A percentile compares a stretch with the other conserved stretches of the same genome.
Conservation (phyloP, 2,113 vertebrate genomes). For the Axis porcinus region DNA sequence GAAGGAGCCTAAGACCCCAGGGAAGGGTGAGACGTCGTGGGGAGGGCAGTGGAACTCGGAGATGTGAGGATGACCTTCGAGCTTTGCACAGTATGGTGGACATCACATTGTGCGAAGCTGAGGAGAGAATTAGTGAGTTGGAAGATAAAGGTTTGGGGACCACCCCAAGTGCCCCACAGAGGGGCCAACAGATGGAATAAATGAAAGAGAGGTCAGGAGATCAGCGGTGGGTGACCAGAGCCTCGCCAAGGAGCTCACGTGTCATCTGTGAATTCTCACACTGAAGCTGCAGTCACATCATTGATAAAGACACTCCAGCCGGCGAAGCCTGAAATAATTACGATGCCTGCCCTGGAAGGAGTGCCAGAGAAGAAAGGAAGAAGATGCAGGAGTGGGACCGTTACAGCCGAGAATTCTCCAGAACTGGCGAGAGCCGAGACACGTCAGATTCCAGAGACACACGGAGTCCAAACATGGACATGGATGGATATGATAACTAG, state of each 20-base stretch:
- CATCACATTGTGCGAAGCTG: not conserved
- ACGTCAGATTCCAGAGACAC: not conserved
- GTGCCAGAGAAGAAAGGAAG: not conserved
- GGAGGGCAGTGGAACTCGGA: not conserved
- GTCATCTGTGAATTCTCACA: not conserved
- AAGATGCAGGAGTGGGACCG: not conserved
- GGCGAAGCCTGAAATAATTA: not conserved
- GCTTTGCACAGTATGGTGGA: not conserved
- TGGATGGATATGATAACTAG: too few species aligned
- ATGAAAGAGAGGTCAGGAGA: not conserved
- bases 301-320: not conserved
- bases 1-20: not conserved
- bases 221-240: too few species aligned
- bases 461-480: not conserved
- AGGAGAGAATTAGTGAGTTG: not conserved
- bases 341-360: not conserved
- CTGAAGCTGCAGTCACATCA: not conserved
- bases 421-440: not conserved
- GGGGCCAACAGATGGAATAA: not conserved
- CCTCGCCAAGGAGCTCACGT: not conserved
- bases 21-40: not conserved
- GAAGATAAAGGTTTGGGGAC: not conserved
- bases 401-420: not conserved
- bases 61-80: not conserved
- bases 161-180: not conserved